Conservation (phyloP, 2,888 invertebrate species). For the Diaprepes abbreviatus region DNA sequence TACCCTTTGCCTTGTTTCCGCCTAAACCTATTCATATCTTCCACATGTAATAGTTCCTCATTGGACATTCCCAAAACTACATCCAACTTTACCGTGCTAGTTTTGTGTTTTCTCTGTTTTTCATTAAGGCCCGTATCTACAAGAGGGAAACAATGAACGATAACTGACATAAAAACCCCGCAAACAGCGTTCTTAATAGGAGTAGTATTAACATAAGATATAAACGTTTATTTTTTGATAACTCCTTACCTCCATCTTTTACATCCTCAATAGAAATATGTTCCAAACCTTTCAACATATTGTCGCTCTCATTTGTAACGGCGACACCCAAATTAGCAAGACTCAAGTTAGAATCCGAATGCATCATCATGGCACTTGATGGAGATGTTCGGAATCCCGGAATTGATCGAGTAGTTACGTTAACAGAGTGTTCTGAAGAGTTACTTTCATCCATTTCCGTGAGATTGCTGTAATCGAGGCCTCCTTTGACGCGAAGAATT, state of each 20-base stretch:
- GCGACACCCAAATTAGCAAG: slow-evolving; percentile 66
- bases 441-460: slow-evolving; percentile 65
- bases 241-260: neutral
- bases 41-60: slow-evolving; percentile 72
- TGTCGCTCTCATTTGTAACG: slow-evolving; percentile 28
- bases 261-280: slow-evolving; percentile 14
- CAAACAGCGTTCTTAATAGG: too few relatives aligned
- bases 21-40: slow-evolving; percentile 81
- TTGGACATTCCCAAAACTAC: slow-evolving; percentile 60
- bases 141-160: too few relatives aligned
- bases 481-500: slow-evolving; percentile 87
- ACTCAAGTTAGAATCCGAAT: slow-evolving; percentile 81
- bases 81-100: slow-evolving; percentile 46
- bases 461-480: slow-evolving; percentile 80
- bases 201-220: too few relatives aligned
- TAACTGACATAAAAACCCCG: too few relatives aligned
- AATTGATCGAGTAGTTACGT: neutral
- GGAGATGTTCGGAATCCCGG: slow-evolving; percentile 63
- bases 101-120: slow-evolving; percentile 45
- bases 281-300: slow-evolving; percentile 16
- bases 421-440: slow-evolving; percentile 23
- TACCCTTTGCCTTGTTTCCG: slow-evolving; percentile 81
- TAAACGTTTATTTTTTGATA: too few relatives aligned
- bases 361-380: slow-evolving; percentile 74
- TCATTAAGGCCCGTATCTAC: neutral